phyloP scores from a whole-genome alignment of 2,888 invertebrate species.

The Caenorhabditis macrosperma region DNA sequence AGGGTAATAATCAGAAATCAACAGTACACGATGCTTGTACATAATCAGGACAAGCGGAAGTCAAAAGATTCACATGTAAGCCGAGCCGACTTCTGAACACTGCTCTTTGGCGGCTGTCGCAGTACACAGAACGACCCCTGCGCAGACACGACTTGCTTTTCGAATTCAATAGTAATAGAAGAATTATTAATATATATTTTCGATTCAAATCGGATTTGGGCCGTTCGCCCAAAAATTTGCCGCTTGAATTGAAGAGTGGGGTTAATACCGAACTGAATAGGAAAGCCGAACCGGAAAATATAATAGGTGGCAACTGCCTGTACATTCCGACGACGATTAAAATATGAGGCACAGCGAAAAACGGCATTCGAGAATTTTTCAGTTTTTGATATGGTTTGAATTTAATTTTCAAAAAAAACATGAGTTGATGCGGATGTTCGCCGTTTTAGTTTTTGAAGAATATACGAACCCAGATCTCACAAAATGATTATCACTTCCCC shows the following conservation, averaged over 20 bases:
- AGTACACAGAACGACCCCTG: not conserved
- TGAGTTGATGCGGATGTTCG: not conserved
- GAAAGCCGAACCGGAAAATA: slow-evolving; percentile 53
- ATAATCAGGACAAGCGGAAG: slow-evolving; percentile 4
- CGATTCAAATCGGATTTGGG: slow-evolving; percentile 52
- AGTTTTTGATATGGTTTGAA: no score
- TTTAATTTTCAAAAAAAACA: not conserved
- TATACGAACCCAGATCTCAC: no score
- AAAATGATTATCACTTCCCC: no score
- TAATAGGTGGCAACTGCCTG: slow-evolving; percentile 39
- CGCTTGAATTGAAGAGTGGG: slow-evolving; percentile 34
- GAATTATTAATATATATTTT: slow-evolving; percentile 50
- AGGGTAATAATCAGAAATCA: slow-evolving; percentile 34
- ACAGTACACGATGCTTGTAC: slow-evolving; percentile 31
- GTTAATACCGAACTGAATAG: slow-evolving; percentile 42
- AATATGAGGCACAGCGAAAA: slow-evolving; percentile 2
- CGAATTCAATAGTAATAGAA: slow-evolving; percentile 7
- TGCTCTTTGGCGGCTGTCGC: not conserved
- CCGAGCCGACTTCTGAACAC: not conserved
- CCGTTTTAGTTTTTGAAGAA: no score
- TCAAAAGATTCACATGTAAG: not conserved
- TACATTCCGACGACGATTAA: slow-evolving; percentile 28
- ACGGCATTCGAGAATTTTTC: slow-evolving; percentile 3
- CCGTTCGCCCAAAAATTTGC: slow-evolving; percentile 18
- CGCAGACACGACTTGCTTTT: not conserved